Evolutionary conservation across 1,140 invertebrate genomes (phyloP).

Genomic region (Acromyrmex charruanus): DNA sequence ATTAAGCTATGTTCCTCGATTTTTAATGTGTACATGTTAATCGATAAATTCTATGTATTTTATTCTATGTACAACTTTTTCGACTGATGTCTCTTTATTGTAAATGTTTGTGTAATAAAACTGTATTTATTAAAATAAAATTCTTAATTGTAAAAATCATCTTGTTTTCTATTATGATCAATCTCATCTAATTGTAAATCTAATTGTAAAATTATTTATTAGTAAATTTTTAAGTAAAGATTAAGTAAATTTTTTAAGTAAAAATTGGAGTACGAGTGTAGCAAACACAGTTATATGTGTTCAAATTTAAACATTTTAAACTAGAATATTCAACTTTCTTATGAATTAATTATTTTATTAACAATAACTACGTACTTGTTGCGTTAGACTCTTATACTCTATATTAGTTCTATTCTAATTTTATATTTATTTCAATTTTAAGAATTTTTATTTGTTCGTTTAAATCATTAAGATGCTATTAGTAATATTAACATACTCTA

Average conservation of each 20-base stretch:
- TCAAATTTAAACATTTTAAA: too few relatives aligned
- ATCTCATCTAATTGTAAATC: neutral
- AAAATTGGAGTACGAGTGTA: too few relatives aligned
- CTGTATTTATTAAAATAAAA: constrained; percentile 45
- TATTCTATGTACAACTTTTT: neutral
- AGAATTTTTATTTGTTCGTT: too few relatives aligned
- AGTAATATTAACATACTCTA: neutral
- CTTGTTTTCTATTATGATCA: neutral
- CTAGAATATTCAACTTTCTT: too few relatives aligned
- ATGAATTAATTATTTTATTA: too few relatives aligned
- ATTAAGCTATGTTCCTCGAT: neutral
- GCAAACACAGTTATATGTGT: too few relatives aligned
- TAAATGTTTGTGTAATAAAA: constrained; percentile 37
- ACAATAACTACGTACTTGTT: too few relatives aligned
- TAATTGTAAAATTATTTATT: constrained; percentile 2
- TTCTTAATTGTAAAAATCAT: constrained; percentile 15
- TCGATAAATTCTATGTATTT: neutral
- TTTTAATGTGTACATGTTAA: neutral
- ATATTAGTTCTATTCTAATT: too few relatives aligned
- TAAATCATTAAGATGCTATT: too few relatives aligned
- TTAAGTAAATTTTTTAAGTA: neutral
- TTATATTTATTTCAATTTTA: too few relatives aligned
- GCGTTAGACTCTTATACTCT: too few relatives aligned
- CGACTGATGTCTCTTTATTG: constrained; percentile 9
- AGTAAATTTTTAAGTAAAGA: neutral